Percentiles rank a stretch among this genome's conserved stretches.
phyloP scores from a whole-genome alignment of 1,140 invertebrate genomes.

The Papilio aristodemus region DNA sequence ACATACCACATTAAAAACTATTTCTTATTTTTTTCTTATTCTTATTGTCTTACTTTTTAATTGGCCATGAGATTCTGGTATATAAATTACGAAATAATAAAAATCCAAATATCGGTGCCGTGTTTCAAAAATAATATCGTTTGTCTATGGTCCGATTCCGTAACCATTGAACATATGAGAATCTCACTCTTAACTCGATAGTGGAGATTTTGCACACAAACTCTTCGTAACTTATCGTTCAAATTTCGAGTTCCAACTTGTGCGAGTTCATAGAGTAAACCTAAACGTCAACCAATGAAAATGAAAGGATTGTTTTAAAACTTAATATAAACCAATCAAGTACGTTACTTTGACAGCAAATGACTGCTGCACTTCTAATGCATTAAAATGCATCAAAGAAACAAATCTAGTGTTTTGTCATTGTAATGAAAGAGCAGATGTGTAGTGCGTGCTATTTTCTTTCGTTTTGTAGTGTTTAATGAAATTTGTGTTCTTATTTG shows the following conservation, averaged over 20 bases:
- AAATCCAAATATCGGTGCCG: too few species aligned
- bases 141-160: background rate
- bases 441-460: conserved; percentile 21
- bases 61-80: too few species aligned
- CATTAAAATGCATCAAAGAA: conserved; percentile 30
- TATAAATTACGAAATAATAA: too few species aligned
- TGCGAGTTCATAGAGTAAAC: conserved; percentile 12
- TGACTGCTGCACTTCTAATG: conserved; percentile 30
- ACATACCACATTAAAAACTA: too few species aligned
- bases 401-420: conserved; percentile 26
- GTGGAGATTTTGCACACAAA: background rate
- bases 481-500: background rate
- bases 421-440: conserved; percentile 10
- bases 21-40: too few species aligned
- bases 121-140: background rate
- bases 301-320: conserved; percentile 18
- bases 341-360: conserved; percentile 26
- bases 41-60: too few species aligned
- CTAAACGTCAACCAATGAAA: conserved; percentile 20
- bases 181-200: conserved; percentile 2
- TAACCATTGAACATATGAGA: background rate
- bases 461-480: conserved; percentile 1
- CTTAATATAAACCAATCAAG: conserved; percentile 27
- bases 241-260: background rate
- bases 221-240: conserved; percentile 2